A percentile compares a stretch with the other conserved stretches of the same genome.
Conservation (phyloP, 2,113 vertebrate genomes). For the Ptyas mucosa region DNA sequence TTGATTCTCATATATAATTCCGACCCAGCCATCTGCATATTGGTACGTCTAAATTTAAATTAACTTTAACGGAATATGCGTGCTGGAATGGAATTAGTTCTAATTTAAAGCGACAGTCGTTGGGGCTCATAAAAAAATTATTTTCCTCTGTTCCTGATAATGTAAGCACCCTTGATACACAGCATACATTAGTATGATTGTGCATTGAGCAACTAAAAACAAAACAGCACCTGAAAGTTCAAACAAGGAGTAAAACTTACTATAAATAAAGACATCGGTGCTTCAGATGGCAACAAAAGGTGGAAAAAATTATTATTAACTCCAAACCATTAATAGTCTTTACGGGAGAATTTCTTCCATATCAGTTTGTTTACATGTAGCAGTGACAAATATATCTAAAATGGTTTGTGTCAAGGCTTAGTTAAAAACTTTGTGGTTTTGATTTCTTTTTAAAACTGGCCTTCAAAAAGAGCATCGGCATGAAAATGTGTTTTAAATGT, state of each 20-base stretch:
- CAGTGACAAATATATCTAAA: neutral
- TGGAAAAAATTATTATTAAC: neutral
- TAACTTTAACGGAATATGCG: neutral
- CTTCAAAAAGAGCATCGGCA: neutral
- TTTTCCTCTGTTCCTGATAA: neutral
- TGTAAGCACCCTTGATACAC: neutral
- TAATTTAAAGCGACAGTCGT: neutral
- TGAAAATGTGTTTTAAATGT: neutral
- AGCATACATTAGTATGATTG: neutral
- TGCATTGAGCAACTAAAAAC: neutral
- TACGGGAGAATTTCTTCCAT: neutral
- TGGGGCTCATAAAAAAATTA: neutral
- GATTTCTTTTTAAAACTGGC: neutral
- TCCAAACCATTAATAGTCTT: neutral
- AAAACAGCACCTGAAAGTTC: neutral
- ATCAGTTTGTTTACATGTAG: neutral
- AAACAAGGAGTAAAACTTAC: neutral
- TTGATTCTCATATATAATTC: neutral
- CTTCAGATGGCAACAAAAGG: neutral
- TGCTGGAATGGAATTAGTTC: neutral
- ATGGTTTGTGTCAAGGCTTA: neutral
- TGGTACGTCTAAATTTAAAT: conserved; percentile 4
- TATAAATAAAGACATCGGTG: neutral
- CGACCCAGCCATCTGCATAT: neutral
- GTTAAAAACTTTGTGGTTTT: neutral